Evolutionary conservation across 2,888 invertebrate genomes (phyloP).

Genomic region (Perizoma affinitatum): DNA sequence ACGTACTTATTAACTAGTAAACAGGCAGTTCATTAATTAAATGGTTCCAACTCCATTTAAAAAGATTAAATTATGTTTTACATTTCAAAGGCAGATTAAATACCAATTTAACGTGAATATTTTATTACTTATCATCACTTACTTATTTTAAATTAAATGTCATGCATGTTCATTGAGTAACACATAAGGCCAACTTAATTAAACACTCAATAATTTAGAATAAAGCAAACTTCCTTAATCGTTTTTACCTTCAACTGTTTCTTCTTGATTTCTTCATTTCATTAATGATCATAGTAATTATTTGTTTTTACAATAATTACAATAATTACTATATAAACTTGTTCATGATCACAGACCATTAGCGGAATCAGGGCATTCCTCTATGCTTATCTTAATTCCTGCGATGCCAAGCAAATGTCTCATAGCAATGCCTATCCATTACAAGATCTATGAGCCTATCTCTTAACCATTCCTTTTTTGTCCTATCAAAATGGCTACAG

Average conservation of each 20-base stretch:
- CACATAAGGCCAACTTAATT: neutral
- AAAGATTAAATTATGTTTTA: no score
- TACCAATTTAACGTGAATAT: no score
- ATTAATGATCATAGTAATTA: neutral
- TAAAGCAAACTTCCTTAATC: neutral
- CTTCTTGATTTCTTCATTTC: neutral
- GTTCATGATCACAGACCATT: no score
- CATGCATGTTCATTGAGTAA: neutral
- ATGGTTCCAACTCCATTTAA: no score
- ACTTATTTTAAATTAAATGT: no score
- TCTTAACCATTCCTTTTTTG: slow-evolving; percentile 13
- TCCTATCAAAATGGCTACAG: slow-evolving; percentile 1
- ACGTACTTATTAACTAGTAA: no score
- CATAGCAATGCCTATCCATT: slow-evolving; percentile 2
- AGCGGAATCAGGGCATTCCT: neutral
- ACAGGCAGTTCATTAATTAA: no score
- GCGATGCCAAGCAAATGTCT: neutral
- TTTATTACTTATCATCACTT: no score
- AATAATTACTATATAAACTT: no score
- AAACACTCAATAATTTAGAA: neutral
- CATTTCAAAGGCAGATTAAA: no score
- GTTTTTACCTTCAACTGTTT: no score
- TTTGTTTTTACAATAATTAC: neutral
- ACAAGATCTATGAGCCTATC: slow-evolving; percentile 8
- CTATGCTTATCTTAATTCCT: slow-evolving; percentile 9